phyloP scores from a whole-genome alignment of 2,113 vertebrate species.

The Protobothrops flavoviridis region DNA sequence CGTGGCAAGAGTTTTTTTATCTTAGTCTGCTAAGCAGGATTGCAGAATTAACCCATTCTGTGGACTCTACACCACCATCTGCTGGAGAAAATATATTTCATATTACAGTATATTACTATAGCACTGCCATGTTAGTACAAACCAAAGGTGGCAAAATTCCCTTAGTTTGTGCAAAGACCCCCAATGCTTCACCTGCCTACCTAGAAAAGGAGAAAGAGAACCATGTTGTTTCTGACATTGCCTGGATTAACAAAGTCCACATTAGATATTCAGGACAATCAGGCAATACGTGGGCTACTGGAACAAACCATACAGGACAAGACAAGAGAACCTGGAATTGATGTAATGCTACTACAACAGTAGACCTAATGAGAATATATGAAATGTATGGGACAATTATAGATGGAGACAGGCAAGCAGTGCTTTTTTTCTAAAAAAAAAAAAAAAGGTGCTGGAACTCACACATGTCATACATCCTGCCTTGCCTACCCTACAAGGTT shows the following conservation, averaged over 20 bases:
- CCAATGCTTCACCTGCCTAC: too few relatives aligned
- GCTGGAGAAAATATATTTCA: constrained; percentile 43
- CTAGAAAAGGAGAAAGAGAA: background rate
- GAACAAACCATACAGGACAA: background rate
- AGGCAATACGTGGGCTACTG: background rate
- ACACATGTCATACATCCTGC: too few relatives aligned
- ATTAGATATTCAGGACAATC: background rate
- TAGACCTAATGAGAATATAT: background rate
- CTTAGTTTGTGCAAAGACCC: too few relatives aligned
- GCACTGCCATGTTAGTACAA: constrained; percentile 22
- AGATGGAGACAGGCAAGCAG: too few relatives aligned
- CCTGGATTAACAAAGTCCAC: background rate
- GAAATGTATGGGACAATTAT: background rate
- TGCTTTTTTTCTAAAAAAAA: too few relatives aligned
- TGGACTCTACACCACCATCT: too few relatives aligned
- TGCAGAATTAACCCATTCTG: too few relatives aligned
- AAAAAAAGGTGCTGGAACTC: too few relatives aligned
- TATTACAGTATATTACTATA: constrained; percentile 28
- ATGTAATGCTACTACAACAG: background rate
- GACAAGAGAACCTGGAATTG: background rate
- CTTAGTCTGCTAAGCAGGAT: too few relatives aligned
- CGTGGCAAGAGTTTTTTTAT: too few relatives aligned
- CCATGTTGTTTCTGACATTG: background rate
- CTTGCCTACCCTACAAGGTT: too few relatives aligned
- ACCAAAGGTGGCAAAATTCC: constrained; percentile 2